A percentile compares a stretch with the other conserved stretches of the same genome.
Evolutionary conservation across 2,113 vertebrate genomes (phyloP).

Genomic region (Alaudala cheleensis): DNA sequence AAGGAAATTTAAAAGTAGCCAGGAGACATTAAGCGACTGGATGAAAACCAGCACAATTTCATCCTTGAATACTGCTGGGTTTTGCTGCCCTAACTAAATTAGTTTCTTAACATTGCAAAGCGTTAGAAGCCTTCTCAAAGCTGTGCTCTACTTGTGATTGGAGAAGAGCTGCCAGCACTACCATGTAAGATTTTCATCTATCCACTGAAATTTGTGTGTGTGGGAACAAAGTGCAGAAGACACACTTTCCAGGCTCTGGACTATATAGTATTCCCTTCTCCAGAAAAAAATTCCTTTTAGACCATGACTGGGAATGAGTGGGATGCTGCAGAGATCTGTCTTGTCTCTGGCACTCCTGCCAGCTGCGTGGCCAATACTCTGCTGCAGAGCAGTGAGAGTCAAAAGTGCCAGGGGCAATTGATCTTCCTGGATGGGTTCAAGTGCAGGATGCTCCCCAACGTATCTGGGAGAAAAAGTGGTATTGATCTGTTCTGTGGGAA

Average conservation of each 20-base stretch:
- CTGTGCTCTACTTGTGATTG: not conserved
- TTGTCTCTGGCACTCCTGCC: not conserved
- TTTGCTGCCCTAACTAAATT: not conserved
- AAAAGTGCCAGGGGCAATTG: not conserved
- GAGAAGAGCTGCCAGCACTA: not conserved
- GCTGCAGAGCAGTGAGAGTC: not conserved
- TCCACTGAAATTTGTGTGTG: not conserved
- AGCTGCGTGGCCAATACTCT: not conserved
- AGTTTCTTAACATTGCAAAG: not conserved
- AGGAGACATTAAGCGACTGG: not conserved
- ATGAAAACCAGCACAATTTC: not conserved
- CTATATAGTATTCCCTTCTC: not conserved
- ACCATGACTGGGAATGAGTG: not conserved
- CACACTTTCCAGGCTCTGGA: not conserved
- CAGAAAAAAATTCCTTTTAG: not conserved
- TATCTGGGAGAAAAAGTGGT: conserved; percentile 35
- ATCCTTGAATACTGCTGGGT: not conserved
- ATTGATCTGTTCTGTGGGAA: conserved; percentile 65
- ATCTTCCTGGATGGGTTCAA: not conserved
- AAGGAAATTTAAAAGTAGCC: not conserved
- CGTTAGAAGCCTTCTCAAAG: not conserved
- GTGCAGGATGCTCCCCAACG: not conserved
- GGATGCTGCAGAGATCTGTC: not conserved
- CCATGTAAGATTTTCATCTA: not conserved
- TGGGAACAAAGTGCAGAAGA: not conserved